Evolutionary conservation across 2,113 vertebrate species (phyloP).

Genomic region (Euleptes europaea): DNA sequence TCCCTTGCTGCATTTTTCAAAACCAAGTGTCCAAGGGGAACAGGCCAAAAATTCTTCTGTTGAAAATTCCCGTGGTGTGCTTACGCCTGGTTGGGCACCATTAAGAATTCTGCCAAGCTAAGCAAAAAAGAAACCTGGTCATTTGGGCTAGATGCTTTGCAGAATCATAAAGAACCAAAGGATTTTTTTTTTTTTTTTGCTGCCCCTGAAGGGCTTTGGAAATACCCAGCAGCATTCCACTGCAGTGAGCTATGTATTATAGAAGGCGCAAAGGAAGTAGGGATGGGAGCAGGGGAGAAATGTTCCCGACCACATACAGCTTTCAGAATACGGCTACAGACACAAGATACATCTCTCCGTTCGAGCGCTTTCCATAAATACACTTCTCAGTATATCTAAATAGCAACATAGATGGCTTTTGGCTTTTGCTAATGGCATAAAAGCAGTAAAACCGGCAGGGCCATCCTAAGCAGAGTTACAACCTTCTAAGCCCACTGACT

Average conservation of each 20-base stretch:
- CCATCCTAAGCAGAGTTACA: too few species aligned
- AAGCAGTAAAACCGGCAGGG: too few species aligned
- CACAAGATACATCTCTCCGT: background rate
- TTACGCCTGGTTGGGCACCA: background rate
- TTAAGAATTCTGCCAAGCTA: background rate
- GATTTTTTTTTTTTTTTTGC: background rate
- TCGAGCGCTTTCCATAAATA: background rate
- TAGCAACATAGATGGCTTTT: too few species aligned
- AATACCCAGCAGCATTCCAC: background rate
- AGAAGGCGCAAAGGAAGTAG: background rate
- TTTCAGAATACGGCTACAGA: background rate
- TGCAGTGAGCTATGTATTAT: background rate
- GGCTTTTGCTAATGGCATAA: too few species aligned
- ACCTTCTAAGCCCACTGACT: too few species aligned
- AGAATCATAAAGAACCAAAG: background rate
- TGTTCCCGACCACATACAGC: background rate
- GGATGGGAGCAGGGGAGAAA: too few species aligned
- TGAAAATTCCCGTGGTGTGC: background rate
- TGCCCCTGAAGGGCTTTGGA: accelerated
- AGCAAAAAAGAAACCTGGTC: background rate
- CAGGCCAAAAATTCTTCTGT: background rate
- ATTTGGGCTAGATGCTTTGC: background rate
- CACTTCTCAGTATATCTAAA: background rate
- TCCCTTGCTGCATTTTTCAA: accelerated
- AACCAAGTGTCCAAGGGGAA: background rate